A percentile compares a stretch with the other conserved stretches of the same genome.
These are phyloP conservation scores for Acipenser oxyrinchus DNA, from an alignment of 2,797 vertebrate species.

Conservation along the genomic window DNA sequence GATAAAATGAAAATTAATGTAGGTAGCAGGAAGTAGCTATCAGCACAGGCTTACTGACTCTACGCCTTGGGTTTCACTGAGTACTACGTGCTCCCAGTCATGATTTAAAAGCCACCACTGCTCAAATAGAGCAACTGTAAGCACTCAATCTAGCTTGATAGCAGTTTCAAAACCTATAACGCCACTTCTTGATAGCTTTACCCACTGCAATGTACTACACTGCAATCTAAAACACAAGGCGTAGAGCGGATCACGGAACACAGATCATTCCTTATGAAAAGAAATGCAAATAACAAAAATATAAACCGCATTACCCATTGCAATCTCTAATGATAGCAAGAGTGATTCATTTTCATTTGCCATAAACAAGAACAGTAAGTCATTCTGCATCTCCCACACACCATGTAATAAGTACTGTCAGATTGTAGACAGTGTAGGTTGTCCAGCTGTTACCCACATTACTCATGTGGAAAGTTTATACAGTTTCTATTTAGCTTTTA, in stretches of 20 bases:
- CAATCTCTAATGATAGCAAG: no score
- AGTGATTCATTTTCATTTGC: no score
- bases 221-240: not conserved
- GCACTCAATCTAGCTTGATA: not conserved
- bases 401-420: no score
- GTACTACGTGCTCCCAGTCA: conserved; percentile 27
- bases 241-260: not conserved
- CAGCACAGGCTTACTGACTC: no score
- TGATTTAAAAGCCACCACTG: conserved; percentile 16
- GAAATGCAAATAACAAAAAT: no score
- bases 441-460: not conserved
- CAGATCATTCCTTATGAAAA: no score
- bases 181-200: not conserved
- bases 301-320: no score
- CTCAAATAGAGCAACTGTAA: conserved; percentile 13
- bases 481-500: not conserved
- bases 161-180: not conserved
- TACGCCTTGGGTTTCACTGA: not conserved
- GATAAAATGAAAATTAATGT: no score
- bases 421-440: not conserved
- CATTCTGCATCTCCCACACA: no score
- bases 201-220: not conserved
- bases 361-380: no score
- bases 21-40: no score
- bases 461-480: not conserved